Conservation (phyloP, 2,797 vertebrate genomes). For the Microctenopoma stevenorrisi region DNA sequence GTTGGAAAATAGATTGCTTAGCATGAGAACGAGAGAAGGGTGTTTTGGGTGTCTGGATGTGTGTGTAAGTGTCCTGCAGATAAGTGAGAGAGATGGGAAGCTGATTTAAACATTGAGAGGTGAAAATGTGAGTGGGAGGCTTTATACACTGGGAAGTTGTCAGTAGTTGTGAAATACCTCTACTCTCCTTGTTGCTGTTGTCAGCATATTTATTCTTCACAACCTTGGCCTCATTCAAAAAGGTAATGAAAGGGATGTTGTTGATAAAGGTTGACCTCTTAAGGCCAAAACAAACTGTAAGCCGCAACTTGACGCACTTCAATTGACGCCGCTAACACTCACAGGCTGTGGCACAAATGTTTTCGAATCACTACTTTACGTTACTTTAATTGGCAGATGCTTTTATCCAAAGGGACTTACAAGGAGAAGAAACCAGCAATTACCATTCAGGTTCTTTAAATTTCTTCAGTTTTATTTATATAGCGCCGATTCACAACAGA, state of each 20-base stretch:
- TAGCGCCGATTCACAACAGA: too few species aligned
- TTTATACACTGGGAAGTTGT: constrained; percentile 26
- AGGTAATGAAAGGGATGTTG: constrained; percentile 32
- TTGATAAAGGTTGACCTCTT: constrained; percentile 27
- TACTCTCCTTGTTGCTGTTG: constrained; percentile 42
- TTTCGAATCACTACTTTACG: too few species aligned
- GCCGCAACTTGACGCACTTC: too few species aligned
- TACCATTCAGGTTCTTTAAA: too few species aligned
- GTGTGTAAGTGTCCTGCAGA: constrained; percentile 5
- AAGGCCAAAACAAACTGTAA: too few species aligned
- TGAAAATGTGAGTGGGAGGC: constrained; percentile 22
- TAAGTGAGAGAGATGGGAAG: constrained; percentile 18
- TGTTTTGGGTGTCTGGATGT: constrained; percentile 16
- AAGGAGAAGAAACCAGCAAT: too few species aligned
- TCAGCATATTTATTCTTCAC: constrained; percentile 47
- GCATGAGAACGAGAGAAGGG: constrained; percentile 20
- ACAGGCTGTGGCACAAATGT: too few species aligned
- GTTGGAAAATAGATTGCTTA: constrained; percentile 33
- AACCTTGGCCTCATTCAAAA: constrained; percentile 17
- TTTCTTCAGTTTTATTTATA: too few species aligned
- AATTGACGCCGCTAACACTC: too few species aligned
- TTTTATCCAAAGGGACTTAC: too few species aligned
- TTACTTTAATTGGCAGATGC: too few species aligned
- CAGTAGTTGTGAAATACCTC: constrained; percentile 32
- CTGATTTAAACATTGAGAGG: constrained; percentile 33